phyloP scores from a whole-genome alignment of 2,888 invertebrate species.

The Cryptocephalus primarius region DNA sequence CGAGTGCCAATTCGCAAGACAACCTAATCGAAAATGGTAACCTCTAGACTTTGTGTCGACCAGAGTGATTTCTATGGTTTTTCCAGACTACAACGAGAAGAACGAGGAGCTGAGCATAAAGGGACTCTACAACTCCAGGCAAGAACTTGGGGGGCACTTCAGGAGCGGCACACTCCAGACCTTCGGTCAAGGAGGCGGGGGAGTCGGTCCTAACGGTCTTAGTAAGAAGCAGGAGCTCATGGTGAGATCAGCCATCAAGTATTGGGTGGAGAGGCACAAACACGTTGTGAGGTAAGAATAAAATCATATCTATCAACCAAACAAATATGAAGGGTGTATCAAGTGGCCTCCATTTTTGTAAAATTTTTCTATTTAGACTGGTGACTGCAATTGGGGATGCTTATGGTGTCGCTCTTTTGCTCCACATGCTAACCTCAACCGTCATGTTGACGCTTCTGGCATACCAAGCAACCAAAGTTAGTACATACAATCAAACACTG shows the following conservation, averaged over 20 bases:
- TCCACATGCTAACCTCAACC: conserved; percentile 78
- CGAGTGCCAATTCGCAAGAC: conserved; percentile 36
- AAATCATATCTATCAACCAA: too few species aligned
- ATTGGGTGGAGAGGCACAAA: conserved; percentile 84
- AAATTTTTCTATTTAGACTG: conserved; percentile 46
- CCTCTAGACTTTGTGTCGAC: not conserved
- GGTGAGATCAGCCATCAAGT: conserved; percentile 77
- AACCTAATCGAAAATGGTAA: conserved; percentile 25
- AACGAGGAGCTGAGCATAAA: conserved; percentile 53
- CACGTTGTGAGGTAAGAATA: conserved; percentile 65
- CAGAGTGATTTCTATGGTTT: not conserved
- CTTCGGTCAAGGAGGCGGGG: conserved; percentile 42
- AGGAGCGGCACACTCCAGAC: conserved; percentile 57
- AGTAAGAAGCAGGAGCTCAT: conserved; percentile 75
- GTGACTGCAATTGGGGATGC: conserved; percentile 74
- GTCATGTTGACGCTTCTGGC: conserved; percentile 73
- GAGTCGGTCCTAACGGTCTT: conserved; percentile 65
- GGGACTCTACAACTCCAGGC: conserved; percentile 65
- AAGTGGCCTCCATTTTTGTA: too few species aligned
- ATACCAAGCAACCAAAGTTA: conserved; percentile 77
- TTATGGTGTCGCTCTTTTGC: conserved; percentile 70
- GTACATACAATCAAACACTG: not conserved
- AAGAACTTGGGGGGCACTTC: conserved; percentile 67
- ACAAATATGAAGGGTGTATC: too few species aligned
- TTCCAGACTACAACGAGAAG: conserved; percentile 30